Percentiles rank a stretch among this genome's conserved stretches.
phyloP scores from a whole-genome alignment of 2,888 invertebrate species.

The Lycaena phlaeas region DNA sequence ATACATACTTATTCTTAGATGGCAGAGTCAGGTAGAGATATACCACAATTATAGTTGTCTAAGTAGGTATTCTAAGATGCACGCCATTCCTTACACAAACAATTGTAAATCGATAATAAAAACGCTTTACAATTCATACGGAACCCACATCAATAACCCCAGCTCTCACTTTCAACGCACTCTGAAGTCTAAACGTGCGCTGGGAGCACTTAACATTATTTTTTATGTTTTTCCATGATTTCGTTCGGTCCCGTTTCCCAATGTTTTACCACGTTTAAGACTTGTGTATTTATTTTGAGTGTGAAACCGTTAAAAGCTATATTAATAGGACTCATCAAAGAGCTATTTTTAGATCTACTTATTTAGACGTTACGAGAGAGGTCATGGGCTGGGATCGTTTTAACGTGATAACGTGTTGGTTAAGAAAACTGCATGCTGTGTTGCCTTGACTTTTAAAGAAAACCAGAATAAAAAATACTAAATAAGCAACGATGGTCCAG shows the following conservation, averaged over 20 bases:
- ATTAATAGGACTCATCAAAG: slow-evolving; percentile 9
- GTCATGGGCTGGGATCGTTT: neutral
- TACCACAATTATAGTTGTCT: too few relatives aligned
- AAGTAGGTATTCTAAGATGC: too few relatives aligned
- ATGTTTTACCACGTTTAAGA: slow-evolving; percentile 12
- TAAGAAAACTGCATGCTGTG: too few relatives aligned
- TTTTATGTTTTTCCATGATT: slow-evolving; percentile 19
- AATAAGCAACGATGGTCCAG: too few relatives aligned
- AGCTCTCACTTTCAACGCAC: slow-evolving; percentile 55
- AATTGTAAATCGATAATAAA: too few relatives aligned
- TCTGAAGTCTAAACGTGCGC: slow-evolving; percentile 57
- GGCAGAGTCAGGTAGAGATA: too few relatives aligned
- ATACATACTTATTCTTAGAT: too few relatives aligned
- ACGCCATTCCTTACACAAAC: too few relatives aligned
- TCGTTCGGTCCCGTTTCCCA: slow-evolving; percentile 11
- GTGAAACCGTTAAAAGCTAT: slow-evolving; percentile 8
- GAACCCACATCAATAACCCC: slow-evolving; percentile 22
- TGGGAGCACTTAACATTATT: slow-evolving; percentile 47
- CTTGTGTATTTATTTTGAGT: slow-evolving; percentile 13
- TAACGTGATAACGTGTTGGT: neutral
- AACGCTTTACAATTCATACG: too few relatives aligned
- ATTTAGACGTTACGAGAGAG: neutral
- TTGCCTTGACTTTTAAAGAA: too few relatives aligned
- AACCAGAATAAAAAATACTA: too few relatives aligned
- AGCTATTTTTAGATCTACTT: neutral